Evolutionary conservation across 2,797 vertebrate species (phyloP).

Genomic region (Pteronotus mesoamericanus): DNA sequence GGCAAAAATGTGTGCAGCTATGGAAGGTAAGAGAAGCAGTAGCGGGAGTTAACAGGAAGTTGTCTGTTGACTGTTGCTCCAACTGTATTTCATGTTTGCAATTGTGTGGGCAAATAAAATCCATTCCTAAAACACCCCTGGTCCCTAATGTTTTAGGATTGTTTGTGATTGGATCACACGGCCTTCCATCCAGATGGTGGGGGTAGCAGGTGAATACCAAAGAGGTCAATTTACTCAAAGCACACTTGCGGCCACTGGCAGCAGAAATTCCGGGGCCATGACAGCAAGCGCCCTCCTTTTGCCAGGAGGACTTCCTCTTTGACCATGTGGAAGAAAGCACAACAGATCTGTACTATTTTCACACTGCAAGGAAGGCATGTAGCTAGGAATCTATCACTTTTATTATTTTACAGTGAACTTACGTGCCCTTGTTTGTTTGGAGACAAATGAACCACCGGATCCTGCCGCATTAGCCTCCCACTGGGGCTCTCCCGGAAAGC

Average conservation of each 20-base stretch:
- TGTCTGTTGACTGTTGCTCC: background rate
- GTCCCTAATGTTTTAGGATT: background rate
- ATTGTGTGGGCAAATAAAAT: slow-evolving; percentile 2
- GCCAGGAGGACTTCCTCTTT: background rate
- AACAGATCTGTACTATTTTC: background rate
- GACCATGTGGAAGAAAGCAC: background rate
- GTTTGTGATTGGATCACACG: slow-evolving; percentile 3
- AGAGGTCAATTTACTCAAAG: background rate
- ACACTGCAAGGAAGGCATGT: background rate
- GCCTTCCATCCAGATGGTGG: slow-evolving; percentile 8
- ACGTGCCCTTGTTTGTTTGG: slow-evolving; percentile 94
- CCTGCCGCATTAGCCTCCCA: slow-evolving; percentile 90
- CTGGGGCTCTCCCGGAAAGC: slow-evolving; percentile 91
- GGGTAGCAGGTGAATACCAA: background rate
- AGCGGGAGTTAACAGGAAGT: background rate
- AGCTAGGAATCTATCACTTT: background rate
- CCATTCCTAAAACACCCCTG: slow-evolving; percentile 8
- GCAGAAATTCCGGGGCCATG: background rate
- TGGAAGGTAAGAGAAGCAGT: background rate
- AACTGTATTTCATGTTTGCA: slow-evolving; percentile 1
- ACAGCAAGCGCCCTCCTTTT: background rate
- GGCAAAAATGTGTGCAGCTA: background rate
- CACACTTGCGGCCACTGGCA: background rate
- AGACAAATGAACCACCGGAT: slow-evolving; percentile 89
- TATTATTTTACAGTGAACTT: slow-evolving; percentile 62